phyloP scores from a whole-genome alignment of 2,888 invertebrate species.

The Zygogramma bicolorata region DNA sequence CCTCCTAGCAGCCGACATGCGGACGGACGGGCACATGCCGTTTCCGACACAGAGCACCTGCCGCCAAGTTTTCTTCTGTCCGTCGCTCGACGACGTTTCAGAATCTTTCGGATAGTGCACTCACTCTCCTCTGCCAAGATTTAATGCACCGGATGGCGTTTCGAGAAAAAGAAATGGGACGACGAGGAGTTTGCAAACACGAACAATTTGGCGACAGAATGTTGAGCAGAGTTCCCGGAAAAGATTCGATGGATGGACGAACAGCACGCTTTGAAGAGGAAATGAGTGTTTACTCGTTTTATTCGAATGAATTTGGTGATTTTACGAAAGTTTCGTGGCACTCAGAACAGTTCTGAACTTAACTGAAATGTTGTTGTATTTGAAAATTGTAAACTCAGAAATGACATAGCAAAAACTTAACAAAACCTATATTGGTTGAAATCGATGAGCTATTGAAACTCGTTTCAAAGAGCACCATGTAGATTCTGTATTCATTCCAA shows the following conservation, averaged over 20 bases:
- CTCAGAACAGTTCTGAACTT: too few relatives aligned
- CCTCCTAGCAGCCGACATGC: background rate
- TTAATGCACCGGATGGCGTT: slow-evolving; percentile 20
- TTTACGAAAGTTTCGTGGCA: too few relatives aligned
- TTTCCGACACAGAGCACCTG: slow-evolving; percentile 33
- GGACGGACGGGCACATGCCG: slow-evolving; percentile 25
- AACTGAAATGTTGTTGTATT: too few relatives aligned
- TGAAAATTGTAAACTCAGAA: too few relatives aligned
- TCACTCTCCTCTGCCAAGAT: slow-evolving; percentile 6
- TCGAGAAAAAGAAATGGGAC: background rate
- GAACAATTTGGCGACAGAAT: background rate
- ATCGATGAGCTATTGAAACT: too few relatives aligned
- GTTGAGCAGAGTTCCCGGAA: background rate
- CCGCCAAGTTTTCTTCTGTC: slow-evolving; percentile 4
- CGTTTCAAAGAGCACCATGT: too few relatives aligned
- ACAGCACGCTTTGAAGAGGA: background rate
- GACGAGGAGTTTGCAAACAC: background rate
- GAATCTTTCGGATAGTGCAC: slow-evolving; percentile 11
- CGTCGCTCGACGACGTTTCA: slow-evolving; percentile 14
- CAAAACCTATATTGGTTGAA: too few relatives aligned
- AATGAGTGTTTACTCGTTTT: background rate
- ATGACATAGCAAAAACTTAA: too few relatives aligned
- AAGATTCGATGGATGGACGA: background rate
- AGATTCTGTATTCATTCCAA: too few relatives aligned
- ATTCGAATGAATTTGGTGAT: too few relatives aligned